Conservation (phyloP, 2,797 vertebrate genomes). For the Lacerta agilis region DNA sequence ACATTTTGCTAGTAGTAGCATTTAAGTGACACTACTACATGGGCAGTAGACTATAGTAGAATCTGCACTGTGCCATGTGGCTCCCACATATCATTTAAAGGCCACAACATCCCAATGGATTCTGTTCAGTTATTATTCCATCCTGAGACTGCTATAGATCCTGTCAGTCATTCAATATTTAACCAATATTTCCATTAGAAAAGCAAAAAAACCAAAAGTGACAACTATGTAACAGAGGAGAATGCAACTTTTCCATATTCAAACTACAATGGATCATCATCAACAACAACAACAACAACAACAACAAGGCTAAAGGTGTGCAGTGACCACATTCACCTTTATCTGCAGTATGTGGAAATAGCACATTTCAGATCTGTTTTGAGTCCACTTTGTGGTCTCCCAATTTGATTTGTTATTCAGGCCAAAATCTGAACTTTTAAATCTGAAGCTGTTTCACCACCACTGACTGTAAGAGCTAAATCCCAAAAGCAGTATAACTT, state of each 20-base stretch:
- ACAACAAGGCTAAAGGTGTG: neutral
- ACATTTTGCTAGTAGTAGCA: neutral
- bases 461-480: no score
- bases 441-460: no score
- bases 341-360: no score
- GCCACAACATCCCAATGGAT: neutral
- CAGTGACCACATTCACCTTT: no score
- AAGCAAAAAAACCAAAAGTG: neutral
- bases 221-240: neutral
- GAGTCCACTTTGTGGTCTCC: no score
- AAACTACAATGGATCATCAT: fast-evolving
- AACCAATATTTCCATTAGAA: neutral
- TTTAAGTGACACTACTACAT: neutral
- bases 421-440: no score
- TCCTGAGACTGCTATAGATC: neutral
- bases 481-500: no score
- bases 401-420: no score
- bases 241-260: neutral
- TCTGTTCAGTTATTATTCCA: neutral
- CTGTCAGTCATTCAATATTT: neutral
- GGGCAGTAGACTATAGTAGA: no score
- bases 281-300: neutral
- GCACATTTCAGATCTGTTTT: no score
- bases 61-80: no score
- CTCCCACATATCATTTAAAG: neutral